Percentiles rank a stretch among this genome's conserved stretches.
phyloP scores from a whole-genome alignment of 2,888 invertebrate species.

The Metalampra italica region DNA sequence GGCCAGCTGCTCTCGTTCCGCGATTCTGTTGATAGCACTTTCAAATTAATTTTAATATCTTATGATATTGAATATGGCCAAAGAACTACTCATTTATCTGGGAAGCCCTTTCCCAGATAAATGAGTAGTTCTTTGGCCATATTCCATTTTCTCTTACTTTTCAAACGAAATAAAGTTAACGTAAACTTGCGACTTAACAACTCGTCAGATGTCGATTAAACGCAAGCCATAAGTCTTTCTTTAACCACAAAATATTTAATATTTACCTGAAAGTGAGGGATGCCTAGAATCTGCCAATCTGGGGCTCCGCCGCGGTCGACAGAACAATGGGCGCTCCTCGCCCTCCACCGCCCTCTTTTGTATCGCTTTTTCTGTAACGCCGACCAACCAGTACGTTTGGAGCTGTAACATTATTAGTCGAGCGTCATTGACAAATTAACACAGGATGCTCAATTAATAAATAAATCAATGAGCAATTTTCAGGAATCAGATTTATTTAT shows the following conservation, averaged over 20 bases:
- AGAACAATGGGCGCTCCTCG: conserved; percentile 89
- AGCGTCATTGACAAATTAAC: neutral
- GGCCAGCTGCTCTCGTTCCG: conserved; percentile 24
- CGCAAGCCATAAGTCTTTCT: too few species aligned
- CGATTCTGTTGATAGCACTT: conserved; percentile 18
- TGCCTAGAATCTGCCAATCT: conserved; percentile 88
- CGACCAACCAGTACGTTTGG: conserved; percentile 86
- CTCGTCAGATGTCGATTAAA: too few species aligned
- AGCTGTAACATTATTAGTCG: conserved; percentile 63
- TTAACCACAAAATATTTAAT: too few species aligned
- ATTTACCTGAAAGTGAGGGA: conserved; percentile 85
- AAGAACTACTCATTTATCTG: too few species aligned
- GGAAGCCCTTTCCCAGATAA: too few species aligned
- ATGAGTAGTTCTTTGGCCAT: too few species aligned
- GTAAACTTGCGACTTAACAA: too few species aligned
- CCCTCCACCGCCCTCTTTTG: conserved; percentile 86
- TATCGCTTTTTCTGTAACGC: conserved; percentile 89
- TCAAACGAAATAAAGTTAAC: too few species aligned
- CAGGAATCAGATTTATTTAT: neutral
- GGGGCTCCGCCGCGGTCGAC: conserved; percentile 88
- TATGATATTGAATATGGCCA: too few species aligned
- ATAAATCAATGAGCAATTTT: neutral
- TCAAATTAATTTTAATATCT: neutral
- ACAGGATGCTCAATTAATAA: neutral
- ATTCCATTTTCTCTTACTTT: too few species aligned